Base-by-base conservation (phyloP, 2,113 vertebrate species). In the Anoplopoma fimbria region DNA sequence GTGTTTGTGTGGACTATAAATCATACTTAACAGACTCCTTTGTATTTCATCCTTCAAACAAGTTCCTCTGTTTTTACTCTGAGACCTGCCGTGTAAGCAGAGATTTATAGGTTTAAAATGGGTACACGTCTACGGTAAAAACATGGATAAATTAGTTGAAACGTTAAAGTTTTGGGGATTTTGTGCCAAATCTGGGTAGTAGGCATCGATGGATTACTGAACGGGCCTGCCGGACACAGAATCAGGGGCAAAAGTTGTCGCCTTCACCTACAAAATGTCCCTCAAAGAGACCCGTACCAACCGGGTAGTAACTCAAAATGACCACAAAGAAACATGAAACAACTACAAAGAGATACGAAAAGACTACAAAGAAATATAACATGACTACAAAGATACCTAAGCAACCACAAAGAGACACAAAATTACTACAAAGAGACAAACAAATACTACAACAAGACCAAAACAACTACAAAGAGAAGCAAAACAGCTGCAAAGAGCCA, bases 11-110 rank as follows among this genome's bases (percentile, higher is more conserved):
- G 12, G 75, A 78, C 61, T 49, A 58, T 87, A 70, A 75, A 82
- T 92, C 86, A 77, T 23, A 55, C 83, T 69, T 62, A 86, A 80
- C 60, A 21, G 19, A 82, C 53, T 75, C 25, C 68, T 81, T 77
- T 51, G 29, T 85, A 13, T 71, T 82, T 77, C 40, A 19, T 65
- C 51, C 31, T 61, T 84, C 47, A 62, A 51, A 21, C 51, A 57
- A 34, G 68, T 31, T 27, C 4, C 14, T 42, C 23, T 34, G 64
- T 77, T 82, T 57, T 40, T 36, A 31, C 21, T 21, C 57, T 51
- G 27, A 0, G 1, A 21, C 9, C 42, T 34, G 69, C 14, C 21
- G 3, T 9, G 21, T 23, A 31, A 4, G 34, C 7, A 25, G 21
- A 9, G 45, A 51, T 31, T 57, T 65, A 33, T 23, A 10, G 61